These are phyloP conservation scores for Brachymystax lenok DNA, from an alignment of 2,797 vertebrate species.

Conservation along the genomic window DNA sequence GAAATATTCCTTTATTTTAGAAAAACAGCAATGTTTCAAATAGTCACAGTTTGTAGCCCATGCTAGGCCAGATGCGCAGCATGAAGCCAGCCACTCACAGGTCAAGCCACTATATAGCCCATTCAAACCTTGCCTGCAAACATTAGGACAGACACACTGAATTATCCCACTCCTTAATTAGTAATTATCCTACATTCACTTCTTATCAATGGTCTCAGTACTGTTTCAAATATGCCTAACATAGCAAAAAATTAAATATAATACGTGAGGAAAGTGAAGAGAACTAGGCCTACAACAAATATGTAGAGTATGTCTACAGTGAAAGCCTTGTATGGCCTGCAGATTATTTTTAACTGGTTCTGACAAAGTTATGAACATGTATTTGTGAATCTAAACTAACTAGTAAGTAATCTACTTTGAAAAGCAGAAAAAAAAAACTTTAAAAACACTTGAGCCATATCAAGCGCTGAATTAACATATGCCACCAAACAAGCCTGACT, in stretches of 20 bases:
- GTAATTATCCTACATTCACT: constrained; percentile 21
- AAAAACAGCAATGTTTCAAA: constrained; percentile 32
- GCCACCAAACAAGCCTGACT: not conserved
- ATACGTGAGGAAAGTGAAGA: constrained; percentile 10
- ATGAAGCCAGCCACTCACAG: constrained; percentile 21
- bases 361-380: not conserved
- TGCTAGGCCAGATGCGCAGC: constrained; percentile 11
- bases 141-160: constrained; percentile 7
- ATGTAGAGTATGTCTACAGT: not conserved
- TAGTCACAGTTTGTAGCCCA: constrained; percentile 44
- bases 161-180: constrained; percentile 12
- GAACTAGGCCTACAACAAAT: not conserved
- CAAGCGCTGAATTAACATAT: constrained; percentile 3
- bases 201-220: constrained; percentile 14
- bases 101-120: not conserved
- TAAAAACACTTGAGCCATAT: constrained; percentile 19
- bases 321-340: constrained; percentile 23
- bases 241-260: constrained; percentile 1
- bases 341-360: not conserved
- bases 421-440: constrained; percentile 12
- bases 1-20: constrained; percentile 38
- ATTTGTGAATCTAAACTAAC: not conserved
- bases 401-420: not conserved
- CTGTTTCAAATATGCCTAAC: constrained; percentile 6
- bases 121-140: constrained; percentile 18